Evolutionary conservation across 2,113 vertebrate genomes (phyloP).

Genomic region (Acanthisitta chloris): DNA sequence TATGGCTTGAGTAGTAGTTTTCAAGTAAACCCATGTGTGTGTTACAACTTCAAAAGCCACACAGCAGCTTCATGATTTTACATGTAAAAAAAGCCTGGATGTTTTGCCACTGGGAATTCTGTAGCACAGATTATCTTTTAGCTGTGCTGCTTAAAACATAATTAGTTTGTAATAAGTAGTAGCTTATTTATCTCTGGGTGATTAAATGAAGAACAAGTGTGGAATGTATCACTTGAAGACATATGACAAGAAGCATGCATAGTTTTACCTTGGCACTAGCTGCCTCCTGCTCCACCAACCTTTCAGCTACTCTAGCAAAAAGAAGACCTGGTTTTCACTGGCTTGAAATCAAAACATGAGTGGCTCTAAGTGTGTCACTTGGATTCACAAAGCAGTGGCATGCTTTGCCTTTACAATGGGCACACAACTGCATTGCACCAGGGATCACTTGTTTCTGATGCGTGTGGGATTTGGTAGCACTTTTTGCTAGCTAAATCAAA

Average conservation of each 20-base stretch:
- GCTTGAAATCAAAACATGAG: not conserved
- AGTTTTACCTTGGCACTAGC: not conserved
- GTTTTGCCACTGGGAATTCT: constrained; percentile 39
- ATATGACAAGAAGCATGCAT: not conserved
- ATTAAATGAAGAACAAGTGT: constrained; percentile 7
- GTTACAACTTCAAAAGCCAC: constrained; percentile 52
- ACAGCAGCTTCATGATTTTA: constrained; percentile 45
- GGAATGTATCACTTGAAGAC: constrained; percentile 43
- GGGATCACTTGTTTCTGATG: not conserved
- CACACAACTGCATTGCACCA: not conserved
- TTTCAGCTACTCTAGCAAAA: not conserved
- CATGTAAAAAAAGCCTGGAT: not conserved
- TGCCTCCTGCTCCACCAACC: not conserved
- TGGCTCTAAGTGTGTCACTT: not conserved
- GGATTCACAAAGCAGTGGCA: not conserved
- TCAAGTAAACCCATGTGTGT: not conserved
- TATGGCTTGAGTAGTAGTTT: not conserved
- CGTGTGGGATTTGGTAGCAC: not conserved
- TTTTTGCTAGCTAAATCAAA: not conserved
- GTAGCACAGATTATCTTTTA: not conserved
- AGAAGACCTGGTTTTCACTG: not conserved
- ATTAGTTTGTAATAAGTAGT: constrained; percentile 14
- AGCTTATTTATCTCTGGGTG: constrained; percentile 36
- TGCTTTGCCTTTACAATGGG: not conserved
- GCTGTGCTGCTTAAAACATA: constrained; percentile 4